phyloP scores from a whole-genome alignment of 2,113 vertebrate genomes.

The Peucedramus taeniatus region DNA sequence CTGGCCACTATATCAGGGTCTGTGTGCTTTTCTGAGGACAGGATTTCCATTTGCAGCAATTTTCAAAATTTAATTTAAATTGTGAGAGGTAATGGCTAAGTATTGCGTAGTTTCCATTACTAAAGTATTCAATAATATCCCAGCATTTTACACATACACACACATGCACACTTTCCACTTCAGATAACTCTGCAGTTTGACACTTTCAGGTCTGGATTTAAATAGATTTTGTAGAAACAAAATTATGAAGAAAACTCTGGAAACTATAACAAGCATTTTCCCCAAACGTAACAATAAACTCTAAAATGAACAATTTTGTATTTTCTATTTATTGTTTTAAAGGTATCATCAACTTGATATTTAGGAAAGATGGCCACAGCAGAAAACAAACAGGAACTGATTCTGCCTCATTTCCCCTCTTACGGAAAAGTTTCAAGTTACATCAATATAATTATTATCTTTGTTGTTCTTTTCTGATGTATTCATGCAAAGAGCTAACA shows the following conservation, averaged over 20 bases:
- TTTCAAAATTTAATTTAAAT: slow-evolving; percentile 56
- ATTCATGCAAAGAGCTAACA: not conserved
- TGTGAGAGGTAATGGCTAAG: slow-evolving; percentile 48
- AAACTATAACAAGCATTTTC: not conserved
- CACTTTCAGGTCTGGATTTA: not conserved
- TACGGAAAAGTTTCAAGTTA: not conserved
- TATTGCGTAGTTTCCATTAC: not conserved
- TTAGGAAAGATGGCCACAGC: not conserved
- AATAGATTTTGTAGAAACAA: not conserved
- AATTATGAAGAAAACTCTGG: not conserved
- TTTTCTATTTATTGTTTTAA: not conserved
- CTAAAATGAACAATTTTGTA: not conserved
- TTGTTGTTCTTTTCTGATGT: not conserved
- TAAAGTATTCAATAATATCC: not conserved
- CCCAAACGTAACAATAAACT: not conserved
- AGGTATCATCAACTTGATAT: not conserved
- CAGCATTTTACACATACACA: not conserved
- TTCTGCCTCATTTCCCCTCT: not conserved
- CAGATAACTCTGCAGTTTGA: not conserved
- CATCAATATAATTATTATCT: not conserved
- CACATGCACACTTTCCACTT: not conserved
- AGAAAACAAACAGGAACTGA: not conserved
- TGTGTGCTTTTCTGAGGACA: slow-evolving; percentile 31
- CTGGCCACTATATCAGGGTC: slow-evolving; percentile 6
- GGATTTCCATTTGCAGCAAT: slow-evolving; percentile 43